Evolutionary conservation across 2,797 vertebrate genomes (phyloP).

Genomic region (Benthosema pterotum): DNA sequence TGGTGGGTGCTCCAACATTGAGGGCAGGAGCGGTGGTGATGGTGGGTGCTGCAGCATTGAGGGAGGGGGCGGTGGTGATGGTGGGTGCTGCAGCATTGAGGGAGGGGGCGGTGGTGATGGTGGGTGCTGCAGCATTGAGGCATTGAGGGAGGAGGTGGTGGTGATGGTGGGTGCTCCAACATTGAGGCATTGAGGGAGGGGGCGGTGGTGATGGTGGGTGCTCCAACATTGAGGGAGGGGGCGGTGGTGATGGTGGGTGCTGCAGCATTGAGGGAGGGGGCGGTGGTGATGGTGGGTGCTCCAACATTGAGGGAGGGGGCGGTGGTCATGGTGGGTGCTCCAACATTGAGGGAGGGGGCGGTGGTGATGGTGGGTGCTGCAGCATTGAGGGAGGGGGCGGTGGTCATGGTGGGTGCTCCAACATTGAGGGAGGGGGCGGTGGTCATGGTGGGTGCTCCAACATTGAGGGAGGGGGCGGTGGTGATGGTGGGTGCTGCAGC

Average conservation of each 20-base stretch:
- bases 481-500: background rate
- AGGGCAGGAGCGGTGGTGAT: too few species aligned
- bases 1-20: too few species aligned
- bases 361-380: background rate
- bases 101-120: too few species aligned
- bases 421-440: background rate
- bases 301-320: background rate
- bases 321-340: slow-evolving; percentile 26
- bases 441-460: background rate
- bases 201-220: background rate
- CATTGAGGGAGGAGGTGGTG: too few species aligned
- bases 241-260: too few species aligned
- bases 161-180: background rate
- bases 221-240: too few species aligned
- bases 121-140: too few species aligned
- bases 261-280: background rate
- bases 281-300: background rate
- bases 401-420: background rate
- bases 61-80: too few species aligned
- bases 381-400: background rate
- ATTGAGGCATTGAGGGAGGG: slow-evolving; percentile 11
- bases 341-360: background rate
- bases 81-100: too few species aligned
- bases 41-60: too few species aligned
- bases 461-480: background rate